Conservation (phyloP, 2,113 vertebrate genomes). For the Hemiscyllium ocellatum region DNA sequence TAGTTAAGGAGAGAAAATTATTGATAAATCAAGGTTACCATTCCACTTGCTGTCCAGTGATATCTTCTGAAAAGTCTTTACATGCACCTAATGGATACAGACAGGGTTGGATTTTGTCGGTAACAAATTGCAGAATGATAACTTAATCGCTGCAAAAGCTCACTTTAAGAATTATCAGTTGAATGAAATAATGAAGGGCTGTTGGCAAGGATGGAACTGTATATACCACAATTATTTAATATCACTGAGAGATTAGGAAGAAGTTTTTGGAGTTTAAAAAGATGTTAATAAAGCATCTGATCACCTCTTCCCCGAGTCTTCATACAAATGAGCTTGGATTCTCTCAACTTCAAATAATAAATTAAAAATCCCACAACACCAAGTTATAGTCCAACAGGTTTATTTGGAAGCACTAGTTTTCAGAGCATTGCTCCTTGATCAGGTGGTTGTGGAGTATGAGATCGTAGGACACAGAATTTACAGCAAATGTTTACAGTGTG, state of each 20-base stretch:
- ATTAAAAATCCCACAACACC: too few relatives aligned
- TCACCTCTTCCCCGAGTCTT: too few relatives aligned
- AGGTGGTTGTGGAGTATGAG: too few relatives aligned
- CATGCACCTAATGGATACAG: neutral
- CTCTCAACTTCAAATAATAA: too few relatives aligned
- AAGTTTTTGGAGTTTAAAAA: neutral
- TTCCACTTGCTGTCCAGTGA: neutral
- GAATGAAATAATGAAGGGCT: neutral
- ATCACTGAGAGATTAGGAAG: neutral
- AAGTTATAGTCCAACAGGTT: too few relatives aligned
- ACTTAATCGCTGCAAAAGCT: neutral
- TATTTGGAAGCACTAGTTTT: too few relatives aligned
- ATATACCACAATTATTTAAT: neutral
- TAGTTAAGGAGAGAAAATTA: neutral
- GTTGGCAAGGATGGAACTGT: neutral
- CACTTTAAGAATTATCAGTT: neutral
- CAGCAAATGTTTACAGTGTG: too few relatives aligned
- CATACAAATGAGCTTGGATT: too few relatives aligned
- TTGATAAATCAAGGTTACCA: neutral
- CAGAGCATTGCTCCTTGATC: too few relatives aligned
- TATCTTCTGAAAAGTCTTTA: neutral
- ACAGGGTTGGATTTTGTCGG: neutral
- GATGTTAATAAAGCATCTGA: neutral
- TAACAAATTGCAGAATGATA: neutral
- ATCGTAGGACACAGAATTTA: too few relatives aligned